phyloP scores from a whole-genome alignment of 2,113 vertebrate species.

The Smithornis capensis region DNA sequence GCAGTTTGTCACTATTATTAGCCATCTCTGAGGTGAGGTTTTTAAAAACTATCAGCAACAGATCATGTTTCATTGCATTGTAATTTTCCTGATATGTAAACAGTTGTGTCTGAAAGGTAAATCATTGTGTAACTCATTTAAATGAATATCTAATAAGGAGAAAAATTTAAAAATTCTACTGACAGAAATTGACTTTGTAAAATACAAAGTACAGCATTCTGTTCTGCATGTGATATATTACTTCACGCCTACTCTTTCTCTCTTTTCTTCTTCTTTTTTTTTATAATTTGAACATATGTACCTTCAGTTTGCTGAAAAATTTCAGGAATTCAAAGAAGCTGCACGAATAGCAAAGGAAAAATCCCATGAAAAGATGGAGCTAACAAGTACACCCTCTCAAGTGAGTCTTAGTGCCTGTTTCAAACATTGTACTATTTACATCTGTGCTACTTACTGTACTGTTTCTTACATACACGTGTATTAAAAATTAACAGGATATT shows the following conservation, averaged over 20 bases:
- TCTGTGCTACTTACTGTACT: background rate
- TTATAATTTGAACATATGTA: constrained; percentile 6
- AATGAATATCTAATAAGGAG: background rate
- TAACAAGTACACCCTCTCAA: constrained; percentile 97
- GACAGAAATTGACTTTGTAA: background rate
- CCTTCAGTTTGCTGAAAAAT: constrained; percentile 96
- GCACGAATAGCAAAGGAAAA: constrained; percentile 96
- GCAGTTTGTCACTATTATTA: background rate
- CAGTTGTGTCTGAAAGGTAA: background rate
- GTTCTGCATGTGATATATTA: constrained; percentile 46
- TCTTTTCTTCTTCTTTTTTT: background rate
- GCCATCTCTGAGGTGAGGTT: background rate
- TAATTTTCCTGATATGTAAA: background rate
- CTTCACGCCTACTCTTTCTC: constrained; percentile 8
- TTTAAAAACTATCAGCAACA: background rate
- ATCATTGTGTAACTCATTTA: background rate
- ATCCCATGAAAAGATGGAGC: constrained; percentile 96
- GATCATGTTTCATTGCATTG: background rate
- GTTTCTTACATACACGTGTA: background rate
- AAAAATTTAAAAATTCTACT: background rate
- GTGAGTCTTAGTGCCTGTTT: constrained; percentile 67
- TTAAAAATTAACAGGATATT: background rate
- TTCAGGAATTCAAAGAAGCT: constrained; percentile 98
- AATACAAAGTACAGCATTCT: constrained; percentile 9
- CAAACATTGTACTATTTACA: background rate